phyloP scores from a whole-genome alignment of 1,140 invertebrate genomes.

The Aphelenchoides avenae region DNA sequence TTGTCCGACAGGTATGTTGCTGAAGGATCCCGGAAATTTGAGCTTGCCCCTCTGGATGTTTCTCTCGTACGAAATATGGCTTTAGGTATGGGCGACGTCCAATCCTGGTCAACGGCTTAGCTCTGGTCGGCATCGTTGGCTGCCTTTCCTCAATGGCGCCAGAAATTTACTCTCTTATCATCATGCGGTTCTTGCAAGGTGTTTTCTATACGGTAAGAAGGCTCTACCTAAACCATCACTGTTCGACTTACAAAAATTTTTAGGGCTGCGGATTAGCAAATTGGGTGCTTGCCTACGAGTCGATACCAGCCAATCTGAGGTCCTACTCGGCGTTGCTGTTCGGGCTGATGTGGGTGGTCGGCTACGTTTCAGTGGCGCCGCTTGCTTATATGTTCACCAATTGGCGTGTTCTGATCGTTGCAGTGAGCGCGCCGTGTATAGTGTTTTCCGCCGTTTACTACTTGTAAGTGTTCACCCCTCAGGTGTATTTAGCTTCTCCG shows the following conservation, averaged over 20 bases:
- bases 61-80: too few species aligned
- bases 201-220: constrained; percentile 28
- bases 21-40: not conserved
- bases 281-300: constrained; percentile 53
- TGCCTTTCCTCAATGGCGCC: constrained; percentile 5
- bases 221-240: constrained; percentile 1
- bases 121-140: constrained; percentile 26
- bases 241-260: constrained; percentile 3
- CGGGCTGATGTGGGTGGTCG: constrained; percentile 49
- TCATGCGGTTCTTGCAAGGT: constrained; percentile 38
- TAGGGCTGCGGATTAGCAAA: constrained; percentile 38
- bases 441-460: too few species aligned
- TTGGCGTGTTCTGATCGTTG: too few species aligned
- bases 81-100: constrained; percentile 38
- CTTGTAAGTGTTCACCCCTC: too few species aligned
- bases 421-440: too few species aligned
- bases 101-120: constrained; percentile 10
- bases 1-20: constrained; percentile 9
- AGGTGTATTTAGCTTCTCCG: too few species aligned
- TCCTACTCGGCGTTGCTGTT: constrained; percentile 47
- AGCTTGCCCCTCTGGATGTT: too few species aligned
- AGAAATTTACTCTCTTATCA: constrained; percentile 36
- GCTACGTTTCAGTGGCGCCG: constrained; percentile 37
- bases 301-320: constrained; percentile 36
- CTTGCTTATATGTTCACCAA: constrained; percentile 31